These are phyloP conservation scores for Neodiprion pinetum DNA, from an alignment of 1,140 invertebrate species.

Conservation along the genomic window DNA sequence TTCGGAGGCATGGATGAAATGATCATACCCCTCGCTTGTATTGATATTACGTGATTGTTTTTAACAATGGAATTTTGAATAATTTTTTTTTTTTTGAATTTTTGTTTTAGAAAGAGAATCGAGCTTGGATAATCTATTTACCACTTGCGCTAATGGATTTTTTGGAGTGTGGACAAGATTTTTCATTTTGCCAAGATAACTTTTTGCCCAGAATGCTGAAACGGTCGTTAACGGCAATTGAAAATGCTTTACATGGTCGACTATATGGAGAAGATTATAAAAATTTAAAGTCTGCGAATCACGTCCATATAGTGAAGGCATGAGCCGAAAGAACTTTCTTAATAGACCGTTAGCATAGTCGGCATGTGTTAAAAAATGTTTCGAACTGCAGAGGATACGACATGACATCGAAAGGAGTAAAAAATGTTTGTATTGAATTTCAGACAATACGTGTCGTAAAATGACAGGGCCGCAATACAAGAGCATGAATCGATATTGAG, in stretches of 20 bases:
- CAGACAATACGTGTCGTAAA: conserved; percentile 18
- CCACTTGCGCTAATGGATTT: neutral
- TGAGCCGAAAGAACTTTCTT: conserved; percentile 6
- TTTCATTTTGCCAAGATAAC: no score
- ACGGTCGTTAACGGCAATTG: conserved; percentile 14
- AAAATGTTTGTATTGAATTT: conserved; percentile 21
- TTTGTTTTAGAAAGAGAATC: no score
- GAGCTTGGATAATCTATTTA: conserved; percentile 3
- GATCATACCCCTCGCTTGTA: no score
- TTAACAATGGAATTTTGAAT: no score
- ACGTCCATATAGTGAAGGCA: conserved; percentile 16
- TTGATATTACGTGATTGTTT: no score
- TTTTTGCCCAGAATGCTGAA: conserved; percentile 24
- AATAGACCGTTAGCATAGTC: conserved; percentile 20
- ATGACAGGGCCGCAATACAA: neutral
- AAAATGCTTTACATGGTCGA: conserved; percentile 19
- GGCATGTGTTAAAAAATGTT: neutral
- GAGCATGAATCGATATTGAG: conserved; percentile 20
- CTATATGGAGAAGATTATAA: conserved; percentile 22
- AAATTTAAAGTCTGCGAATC: conserved; percentile 19
- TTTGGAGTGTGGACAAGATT: no score
- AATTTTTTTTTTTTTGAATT: no score
- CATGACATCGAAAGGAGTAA: conserved; percentile 24
- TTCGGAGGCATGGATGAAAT: no score
- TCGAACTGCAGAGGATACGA: conserved; percentile 19